These are phyloP conservation scores for Microchrysa polita DNA, from an alignment of 2,888 invertebrate genomes.

Conservation along the genomic window DNA sequence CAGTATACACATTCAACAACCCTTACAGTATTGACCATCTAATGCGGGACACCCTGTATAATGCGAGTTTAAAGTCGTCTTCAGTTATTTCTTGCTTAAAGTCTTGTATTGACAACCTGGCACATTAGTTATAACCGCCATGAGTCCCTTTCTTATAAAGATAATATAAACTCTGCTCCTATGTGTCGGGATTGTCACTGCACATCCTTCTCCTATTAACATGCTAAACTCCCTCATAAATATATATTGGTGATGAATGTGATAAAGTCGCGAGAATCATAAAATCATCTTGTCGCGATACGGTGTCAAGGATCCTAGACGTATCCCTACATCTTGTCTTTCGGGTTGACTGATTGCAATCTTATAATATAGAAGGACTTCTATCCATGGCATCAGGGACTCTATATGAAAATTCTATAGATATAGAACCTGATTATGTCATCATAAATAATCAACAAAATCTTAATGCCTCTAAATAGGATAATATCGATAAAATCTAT, in stretches of 20 bases:
- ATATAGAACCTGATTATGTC: not conserved
- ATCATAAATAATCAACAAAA: slow-evolving; percentile 5
- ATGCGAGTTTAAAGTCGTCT: too few species aligned
- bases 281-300: slow-evolving; percentile 11
- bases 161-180: too few species aligned
- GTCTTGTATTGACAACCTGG: too few species aligned
- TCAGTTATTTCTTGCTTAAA: too few species aligned
- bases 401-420: too few species aligned
- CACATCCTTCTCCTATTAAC: slow-evolving; percentile 18
- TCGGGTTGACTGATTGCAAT: not conserved
- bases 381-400: too few species aligned
- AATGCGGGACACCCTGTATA: too few species aligned
- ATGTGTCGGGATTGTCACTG: not conserved
- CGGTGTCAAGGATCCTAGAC: not conserved
- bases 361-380: too few species aligned
- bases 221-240: slow-evolving; percentile 36
- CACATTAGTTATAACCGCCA: too few species aligned
- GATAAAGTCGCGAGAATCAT: slow-evolving; percentile 19
- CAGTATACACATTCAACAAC: too few species aligned
- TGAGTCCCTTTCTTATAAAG: too few species aligned
- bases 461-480: not conserved
- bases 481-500: slow-evolving; percentile 9
- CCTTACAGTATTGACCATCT: too few species aligned
- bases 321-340: not conserved
- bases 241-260: slow-evolving; percentile 29